Conservation (phyloP, 2,113 vertebrate species). For the human (Homo sapiens) region GRCh38 chr1:47882501-47883000, state of each 20-base stretch:
- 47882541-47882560: not conserved
- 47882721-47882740: not conserved
- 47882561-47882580: accelerated
- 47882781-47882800: not conserved
- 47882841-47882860: not conserved
- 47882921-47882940: not conserved
- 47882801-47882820: not conserved
- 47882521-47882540: not conserved
- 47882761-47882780: not conserved
- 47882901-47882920: not conserved
- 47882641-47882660: accelerated
- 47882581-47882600: not conserved
- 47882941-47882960: not conserved
- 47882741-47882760: not conserved
- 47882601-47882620: not conserved
- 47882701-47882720: accelerated
- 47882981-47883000: not conserved
- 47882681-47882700: not conserved
- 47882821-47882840: not conserved
- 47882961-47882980: not conserved
- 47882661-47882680: not conserved
- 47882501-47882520: not conserved
- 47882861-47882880: not conserved
- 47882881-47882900: not conserved
- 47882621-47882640: not conserved